Conservation (phyloP, 2,113 vertebrate species). For the Phylloscopus whistleri region DNA sequence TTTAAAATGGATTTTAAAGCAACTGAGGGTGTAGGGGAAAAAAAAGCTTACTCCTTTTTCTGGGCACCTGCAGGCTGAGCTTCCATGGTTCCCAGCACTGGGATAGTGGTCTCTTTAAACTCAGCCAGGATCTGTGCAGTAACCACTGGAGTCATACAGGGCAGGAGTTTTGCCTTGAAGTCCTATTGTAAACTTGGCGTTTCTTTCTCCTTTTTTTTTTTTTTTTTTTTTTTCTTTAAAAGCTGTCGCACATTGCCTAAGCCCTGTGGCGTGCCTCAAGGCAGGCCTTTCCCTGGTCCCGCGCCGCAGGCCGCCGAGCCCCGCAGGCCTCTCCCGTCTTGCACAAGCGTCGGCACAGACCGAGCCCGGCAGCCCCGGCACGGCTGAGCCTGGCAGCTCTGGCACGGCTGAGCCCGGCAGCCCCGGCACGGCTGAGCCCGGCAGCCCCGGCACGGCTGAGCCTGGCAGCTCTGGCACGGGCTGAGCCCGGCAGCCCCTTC, state of each 20-base stretch:
- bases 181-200: neutral
- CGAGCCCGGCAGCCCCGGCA: neutral
- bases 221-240: neutral
- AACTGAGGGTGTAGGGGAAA: neutral
- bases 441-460: too few species aligned
- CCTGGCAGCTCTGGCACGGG: too few species aligned
- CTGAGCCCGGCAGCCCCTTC: rapidly evolving
- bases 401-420: neutral
- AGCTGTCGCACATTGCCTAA: neutral
- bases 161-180: neutral
- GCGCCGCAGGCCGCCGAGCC: neutral
- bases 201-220: neutral
- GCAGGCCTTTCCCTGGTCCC: constrained; percentile 5
- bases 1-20: neutral
- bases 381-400: too few species aligned
- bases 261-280: neutral
- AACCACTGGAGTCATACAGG: neutral
- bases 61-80: neutral
- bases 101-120: neutral
- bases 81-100: neutral
- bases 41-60: neutral
- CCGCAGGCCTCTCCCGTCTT: neutral
- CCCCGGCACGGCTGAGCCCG: neutral
- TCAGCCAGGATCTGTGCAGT: neutral
- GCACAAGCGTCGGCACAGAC: rapidly evolving